phyloP scores from a whole-genome alignment of 1,140 invertebrate species.

The Drosophila virilis region DNA sequence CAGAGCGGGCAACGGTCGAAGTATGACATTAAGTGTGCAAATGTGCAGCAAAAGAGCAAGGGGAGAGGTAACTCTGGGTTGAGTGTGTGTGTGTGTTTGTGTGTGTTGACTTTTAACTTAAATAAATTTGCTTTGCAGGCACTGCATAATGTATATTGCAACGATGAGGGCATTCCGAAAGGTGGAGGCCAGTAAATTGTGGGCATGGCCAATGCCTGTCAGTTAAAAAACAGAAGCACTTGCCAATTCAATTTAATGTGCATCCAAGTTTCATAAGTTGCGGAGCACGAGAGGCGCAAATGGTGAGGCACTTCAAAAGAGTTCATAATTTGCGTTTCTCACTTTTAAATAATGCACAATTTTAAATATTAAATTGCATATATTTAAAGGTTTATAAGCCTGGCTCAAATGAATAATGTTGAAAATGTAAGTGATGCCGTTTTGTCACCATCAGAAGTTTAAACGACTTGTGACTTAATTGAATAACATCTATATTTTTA shows the following conservation, averaged over 20 bases:
- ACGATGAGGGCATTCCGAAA: constrained; percentile 5
- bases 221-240: constrained; percentile 9
- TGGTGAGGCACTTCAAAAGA: not conserved
- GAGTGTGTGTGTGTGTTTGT: constrained; percentile 19
- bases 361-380: too few relatives aligned
- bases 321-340: too few relatives aligned
- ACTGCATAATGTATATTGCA: constrained; percentile 33
- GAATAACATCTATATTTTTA: too few relatives aligned
- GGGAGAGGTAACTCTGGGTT: too few relatives aligned
- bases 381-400: too few relatives aligned
- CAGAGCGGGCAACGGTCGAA: constrained; percentile 15
- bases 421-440: too few relatives aligned
- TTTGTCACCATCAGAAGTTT: too few relatives aligned
- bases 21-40: constrained; percentile 66
- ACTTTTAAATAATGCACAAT: too few relatives aligned
- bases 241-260: constrained; percentile 29
- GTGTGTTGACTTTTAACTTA: constrained; percentile 62
- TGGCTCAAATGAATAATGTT: too few relatives aligned
- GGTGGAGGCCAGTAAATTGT: constrained; percentile 6
- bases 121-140: constrained; percentile 62
- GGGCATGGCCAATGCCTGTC: constrained; percentile 2
- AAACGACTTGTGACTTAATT: too few relatives aligned
- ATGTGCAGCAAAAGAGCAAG: constrained; percentile 37
- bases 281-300: not conserved
- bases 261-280: constrained; percentile 16